Conservation (phyloP, 2,888 invertebrate genomes). For the Belgica antarctica region DNA sequence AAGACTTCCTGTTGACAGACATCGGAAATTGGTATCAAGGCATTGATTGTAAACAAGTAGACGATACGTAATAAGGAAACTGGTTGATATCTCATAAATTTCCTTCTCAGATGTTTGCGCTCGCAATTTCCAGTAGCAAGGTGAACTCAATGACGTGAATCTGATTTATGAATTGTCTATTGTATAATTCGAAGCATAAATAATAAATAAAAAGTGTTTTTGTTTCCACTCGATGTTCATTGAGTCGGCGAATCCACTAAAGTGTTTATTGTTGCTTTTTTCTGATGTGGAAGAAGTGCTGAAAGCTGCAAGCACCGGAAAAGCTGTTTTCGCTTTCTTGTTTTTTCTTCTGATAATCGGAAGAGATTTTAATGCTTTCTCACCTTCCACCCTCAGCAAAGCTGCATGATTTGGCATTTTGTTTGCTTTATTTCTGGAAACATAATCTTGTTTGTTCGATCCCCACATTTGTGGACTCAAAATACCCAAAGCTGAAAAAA, state of each 20-base stretch:
- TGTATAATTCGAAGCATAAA: neutral
- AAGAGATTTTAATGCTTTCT: neutral
- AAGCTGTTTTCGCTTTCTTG: slow-evolving; percentile 1
- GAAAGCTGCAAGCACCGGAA: neutral
- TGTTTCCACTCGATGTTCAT: neutral
- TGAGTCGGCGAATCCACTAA: no score
- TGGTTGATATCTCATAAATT: slow-evolving; percentile 38
- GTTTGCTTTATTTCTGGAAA: neutral
- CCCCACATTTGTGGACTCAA: neutral
- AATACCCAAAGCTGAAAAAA: neutral
- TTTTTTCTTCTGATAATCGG: slow-evolving; percentile 11
- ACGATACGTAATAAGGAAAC: slow-evolving; percentile 32
- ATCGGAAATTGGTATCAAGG: slow-evolving; percentile 32
- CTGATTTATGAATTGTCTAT: slow-evolving; percentile 32
- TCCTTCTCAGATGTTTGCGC: neutral
- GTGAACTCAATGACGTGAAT: slow-evolving; percentile 26
- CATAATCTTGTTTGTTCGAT: slow-evolving; percentile 18
- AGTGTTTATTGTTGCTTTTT: neutral
- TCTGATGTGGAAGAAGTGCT: neutral
- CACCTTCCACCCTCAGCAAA: slow-evolving; percentile 6
- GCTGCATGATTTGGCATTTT: slow-evolving; percentile 18
- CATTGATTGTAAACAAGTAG: slow-evolving; percentile 20
- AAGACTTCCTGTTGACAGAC: slow-evolving; percentile 38
- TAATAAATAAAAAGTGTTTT: slow-evolving; percentile 14
- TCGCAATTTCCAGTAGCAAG: neutral